Conservation (phyloP, 2,113 vertebrate genomes). For the Clarias gariepinus region DNA sequence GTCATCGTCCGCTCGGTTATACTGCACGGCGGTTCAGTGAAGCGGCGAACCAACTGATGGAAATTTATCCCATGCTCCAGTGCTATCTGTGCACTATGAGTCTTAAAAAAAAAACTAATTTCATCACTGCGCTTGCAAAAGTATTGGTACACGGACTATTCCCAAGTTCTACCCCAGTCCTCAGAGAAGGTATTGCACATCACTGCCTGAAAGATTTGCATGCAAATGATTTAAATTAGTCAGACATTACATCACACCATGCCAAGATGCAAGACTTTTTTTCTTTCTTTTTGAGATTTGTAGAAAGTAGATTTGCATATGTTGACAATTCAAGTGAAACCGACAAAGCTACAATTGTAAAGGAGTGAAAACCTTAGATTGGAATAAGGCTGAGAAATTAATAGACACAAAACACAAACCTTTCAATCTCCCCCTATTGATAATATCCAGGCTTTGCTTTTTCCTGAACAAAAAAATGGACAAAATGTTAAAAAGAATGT, state of each 20-base stretch:
- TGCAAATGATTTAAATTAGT: neutral
- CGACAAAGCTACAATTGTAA: neutral
- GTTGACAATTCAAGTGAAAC: neutral
- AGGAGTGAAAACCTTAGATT: neutral
- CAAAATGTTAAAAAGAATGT: neutral
- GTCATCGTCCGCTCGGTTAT: conserved; percentile 7
- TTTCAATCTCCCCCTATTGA: neutral
- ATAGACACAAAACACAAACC: neutral
- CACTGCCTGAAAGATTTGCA: neutral
- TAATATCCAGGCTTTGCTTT: neutral
- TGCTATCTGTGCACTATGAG: conserved; percentile 7
- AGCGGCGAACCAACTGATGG: conserved; percentile 34
- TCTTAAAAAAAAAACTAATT: conserved; percentile 4
- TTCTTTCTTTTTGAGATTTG: neutral
- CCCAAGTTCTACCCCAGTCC: neutral
- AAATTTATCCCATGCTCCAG: conserved; percentile 19
- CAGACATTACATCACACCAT: neutral
- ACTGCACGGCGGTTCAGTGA: conserved; percentile 30
- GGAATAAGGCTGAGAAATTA: neutral
- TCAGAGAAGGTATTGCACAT: neutral
- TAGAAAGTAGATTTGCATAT: neutral
- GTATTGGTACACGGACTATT: neutral
- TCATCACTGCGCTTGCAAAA: neutral
- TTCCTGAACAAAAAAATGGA: neutral
- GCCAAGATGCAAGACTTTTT: neutral